Base-by-base conservation (phyloP, 2,113 vertebrate genomes). In the Amphiprion percula region DNA sequence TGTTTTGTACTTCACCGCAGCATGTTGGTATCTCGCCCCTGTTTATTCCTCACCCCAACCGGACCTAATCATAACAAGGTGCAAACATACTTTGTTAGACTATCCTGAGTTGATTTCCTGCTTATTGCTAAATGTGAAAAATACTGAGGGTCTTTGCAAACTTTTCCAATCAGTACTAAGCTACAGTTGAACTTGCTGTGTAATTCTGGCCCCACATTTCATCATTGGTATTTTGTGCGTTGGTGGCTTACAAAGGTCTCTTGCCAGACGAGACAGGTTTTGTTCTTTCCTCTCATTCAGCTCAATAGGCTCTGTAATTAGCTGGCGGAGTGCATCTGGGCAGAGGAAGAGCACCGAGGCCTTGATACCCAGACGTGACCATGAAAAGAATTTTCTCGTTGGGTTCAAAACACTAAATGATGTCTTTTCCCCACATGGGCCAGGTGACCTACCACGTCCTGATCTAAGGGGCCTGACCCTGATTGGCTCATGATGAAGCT, bases 251-350 rank as follows among this genome's bases (percentile, higher is more conserved):
- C 65, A 28, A 82, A 87, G 81, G 68, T 76, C 64, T 85, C 52
- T 33, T 81, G 5, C 55, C 77, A 77, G 67, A 85, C 10, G 23
- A 84, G 88, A 80, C 79, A 62, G 79, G 65, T 83, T 87, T 82
- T 83, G 72, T 89, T 68, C 83, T 78, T 82, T 67, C 16, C 28
- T 82, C 74, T 80, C 24, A 37, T 75, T 90, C 65, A 75, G 78
- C 83, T 90, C 86, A 86, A 83, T 83, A 80, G 50, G 76, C 50
- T 76, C 55, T 1, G 49, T 87, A 90, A 88, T 90, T 90, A 86
- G 84, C 60, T 65, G 66, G 50, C 60, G 11, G 73, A 84, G 77
- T 85, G 80, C 74, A 79, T 83, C 88, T 92, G 74, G 72, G 60
- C 77, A 81, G 66, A 58, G 52, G 33, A 63, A 62, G 68, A 74